Base-by-base conservation (phyloP, 23 tunicate genomes). In the Trididemnum miniatum region DNA sequence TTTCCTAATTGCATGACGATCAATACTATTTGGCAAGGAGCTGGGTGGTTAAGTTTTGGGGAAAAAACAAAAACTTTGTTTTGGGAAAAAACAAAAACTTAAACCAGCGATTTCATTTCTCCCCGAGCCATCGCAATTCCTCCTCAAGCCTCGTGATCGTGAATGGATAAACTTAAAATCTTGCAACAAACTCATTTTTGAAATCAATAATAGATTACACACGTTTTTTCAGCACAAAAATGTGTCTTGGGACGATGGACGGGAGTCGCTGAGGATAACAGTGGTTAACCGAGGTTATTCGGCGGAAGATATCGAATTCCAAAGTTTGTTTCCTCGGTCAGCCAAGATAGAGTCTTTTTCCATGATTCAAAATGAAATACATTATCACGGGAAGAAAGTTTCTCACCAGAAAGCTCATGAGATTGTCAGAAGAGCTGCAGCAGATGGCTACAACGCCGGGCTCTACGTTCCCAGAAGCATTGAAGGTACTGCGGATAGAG, bases 221-320 rank as follows among this genome's bases (percentile, higher is more conserved):
- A n/a, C n/a, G n/a, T n/a, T n/a, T 22, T 18, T 62, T 20, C 26
- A 62, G 67, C 26, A 12, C 4, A 62, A n/a, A 22, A 62, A 62
- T 24, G 67, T n/a, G 15, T 62, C 67, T 62, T 62, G 67, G 67
- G 29, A 62, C 23, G 26, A 62, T 12, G 67, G 67, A n/a, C 67
- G 23, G n/a, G 67, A 18, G 5, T 12, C 26, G 29, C 67, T 62
- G 26, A 22, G 26, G 25, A 12, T 62, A 26, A 62, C 26, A 26
- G 67, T 62, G 3, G 4, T 62, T n/a, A 62, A 62, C 29, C 28
- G 26, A 3, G 67, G 67, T 24, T 5, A 62, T 12, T 22, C 5
- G 15, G 15, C 29, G 26, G 67, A 20, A 26, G 67, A 62, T 12
- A 26, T 62, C 4, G 29, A 26, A 4, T 62, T 20, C n/a, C 26